phyloP scores from a whole-genome alignment of 2,113 vertebrate genomes.

The Gymnobelideus leadbeateri region DNA sequence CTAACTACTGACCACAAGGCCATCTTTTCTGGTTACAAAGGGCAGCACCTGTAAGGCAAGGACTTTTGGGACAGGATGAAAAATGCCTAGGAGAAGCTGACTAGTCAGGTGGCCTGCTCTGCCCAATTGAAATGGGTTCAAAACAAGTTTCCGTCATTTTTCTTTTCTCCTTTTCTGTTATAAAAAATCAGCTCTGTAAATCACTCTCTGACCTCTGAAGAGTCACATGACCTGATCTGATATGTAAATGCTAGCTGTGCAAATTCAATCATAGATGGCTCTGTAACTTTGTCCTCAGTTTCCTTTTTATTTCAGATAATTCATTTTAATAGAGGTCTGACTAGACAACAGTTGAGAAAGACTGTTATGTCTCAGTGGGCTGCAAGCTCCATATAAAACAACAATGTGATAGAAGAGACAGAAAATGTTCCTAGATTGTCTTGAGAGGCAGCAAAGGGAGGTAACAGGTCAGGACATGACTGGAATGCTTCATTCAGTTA shows the following conservation, averaged over 20 bases:
- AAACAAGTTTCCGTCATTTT: background rate
- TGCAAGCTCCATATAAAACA: background rate
- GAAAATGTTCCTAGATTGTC: background rate
- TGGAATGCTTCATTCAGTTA: background rate
- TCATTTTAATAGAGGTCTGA: background rate
- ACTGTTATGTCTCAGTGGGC: background rate
- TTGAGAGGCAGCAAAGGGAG: background rate
- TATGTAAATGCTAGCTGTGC: background rate
- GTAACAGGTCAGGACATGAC: background rate
- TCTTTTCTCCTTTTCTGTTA: background rate
- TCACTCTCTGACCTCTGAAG: background rate
- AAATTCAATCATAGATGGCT: background rate
- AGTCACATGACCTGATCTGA: background rate
- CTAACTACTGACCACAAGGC: background rate
- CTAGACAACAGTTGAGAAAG: background rate
- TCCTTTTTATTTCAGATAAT: background rate
- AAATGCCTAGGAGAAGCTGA: background rate
- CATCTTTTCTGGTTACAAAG: background rate
- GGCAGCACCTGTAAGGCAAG: background rate
- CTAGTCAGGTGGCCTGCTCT: background rate
- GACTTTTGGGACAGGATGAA: background rate
- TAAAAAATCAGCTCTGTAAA: background rate
- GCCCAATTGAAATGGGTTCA: background rate
- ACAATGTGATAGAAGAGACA: background rate
- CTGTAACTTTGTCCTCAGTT: background rate